Percentiles rank a stretch among this genome's conserved stretches.
phyloP scores from a whole-genome alignment of 2,888 invertebrate genomes.

The Caenorhabditis sp. region DNA sequence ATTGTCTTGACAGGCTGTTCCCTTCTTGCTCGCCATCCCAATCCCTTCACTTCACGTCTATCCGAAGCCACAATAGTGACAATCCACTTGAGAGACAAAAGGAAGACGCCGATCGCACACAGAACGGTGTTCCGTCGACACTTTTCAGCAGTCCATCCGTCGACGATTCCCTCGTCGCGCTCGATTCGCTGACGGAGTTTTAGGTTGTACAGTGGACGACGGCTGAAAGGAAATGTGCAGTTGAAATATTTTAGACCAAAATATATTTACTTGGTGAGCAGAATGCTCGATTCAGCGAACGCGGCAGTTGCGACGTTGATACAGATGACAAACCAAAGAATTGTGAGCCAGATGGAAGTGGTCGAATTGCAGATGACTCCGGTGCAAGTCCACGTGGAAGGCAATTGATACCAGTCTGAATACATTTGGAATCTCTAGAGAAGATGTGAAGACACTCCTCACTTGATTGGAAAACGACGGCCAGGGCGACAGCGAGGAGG shows the following conservation, averaged over 20 bases:
- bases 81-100: slow-evolving; percentile 29
- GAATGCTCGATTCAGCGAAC: slow-evolving; percentile 41
- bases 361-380: slow-evolving; percentile 51
- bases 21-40: slow-evolving; percentile 17
- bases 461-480: slow-evolving; percentile 35
- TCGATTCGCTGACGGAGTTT: slow-evolving; percentile 39
- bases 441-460: not conserved
- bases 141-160: slow-evolving; percentile 49
- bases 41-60: slow-evolving; percentile 8
- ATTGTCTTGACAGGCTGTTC: not conserved
- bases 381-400: slow-evolving; percentile 53
- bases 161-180: slow-evolving; percentile 22
- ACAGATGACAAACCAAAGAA: slow-evolving; percentile 27
- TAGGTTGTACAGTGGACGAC: slow-evolving; percentile 40
- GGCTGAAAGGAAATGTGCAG: slow-evolving; percentile 26
- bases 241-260: too few species aligned
- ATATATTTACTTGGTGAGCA: slow-evolving; percentile 17
- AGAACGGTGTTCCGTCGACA: slow-evolving; percentile 42
- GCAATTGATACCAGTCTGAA: slow-evolving; percentile 45
- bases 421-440: not conserved
- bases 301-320: slow-evolving; percentile 31
- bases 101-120: slow-evolving; percentile 19
- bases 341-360: slow-evolving; percentile 40
- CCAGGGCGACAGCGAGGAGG: slow-evolving; percentile 13
- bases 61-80: slow-evolving; percentile 33